Evolutionary conservation across 1,140 invertebrate species (phyloP).

Genomic region (Luehdorfia chinensis): DNA sequence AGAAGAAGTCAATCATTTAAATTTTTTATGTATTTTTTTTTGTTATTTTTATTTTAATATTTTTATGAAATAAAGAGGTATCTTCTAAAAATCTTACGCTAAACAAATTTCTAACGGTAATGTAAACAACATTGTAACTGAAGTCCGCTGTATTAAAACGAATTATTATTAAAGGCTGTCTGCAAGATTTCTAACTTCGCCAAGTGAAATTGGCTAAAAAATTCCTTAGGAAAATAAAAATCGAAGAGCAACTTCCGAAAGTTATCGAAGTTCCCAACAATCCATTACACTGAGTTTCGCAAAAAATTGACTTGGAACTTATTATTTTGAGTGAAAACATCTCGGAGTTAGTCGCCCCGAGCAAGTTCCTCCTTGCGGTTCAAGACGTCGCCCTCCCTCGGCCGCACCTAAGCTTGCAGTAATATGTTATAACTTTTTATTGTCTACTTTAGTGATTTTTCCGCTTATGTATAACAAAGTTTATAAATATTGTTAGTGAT

Average conservation of each 20-base stretch:
- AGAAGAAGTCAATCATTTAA: too few relatives aligned
- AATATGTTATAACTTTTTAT: conserved; percentile 10
- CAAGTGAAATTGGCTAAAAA: conserved; percentile 73
- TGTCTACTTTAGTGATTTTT: conserved; percentile 9
- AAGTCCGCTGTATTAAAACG: conserved; percentile 10
- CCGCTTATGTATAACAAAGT: too few relatives aligned
- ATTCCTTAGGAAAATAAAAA: conserved; percentile 70
- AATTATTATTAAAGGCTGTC: conserved; percentile 57
- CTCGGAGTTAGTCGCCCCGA: conserved; percentile 56
- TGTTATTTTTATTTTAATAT: too few relatives aligned
- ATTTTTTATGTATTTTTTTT: too few relatives aligned
- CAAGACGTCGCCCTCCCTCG: conserved; percentile 25
- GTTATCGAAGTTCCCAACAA: conserved; percentile 75
- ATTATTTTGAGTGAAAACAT: conserved; percentile 76
- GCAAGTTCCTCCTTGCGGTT: conserved; percentile 32
- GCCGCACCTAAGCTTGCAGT: conserved; percentile 4
- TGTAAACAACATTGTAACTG: conserved; percentile 2
- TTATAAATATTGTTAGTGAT: too few relatives aligned
- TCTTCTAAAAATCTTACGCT: neutral
- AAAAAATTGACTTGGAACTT: conserved; percentile 73
- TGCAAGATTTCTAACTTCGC: conserved; percentile 68
- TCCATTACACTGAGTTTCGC: conserved; percentile 74
- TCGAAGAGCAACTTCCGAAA: conserved; percentile 74
- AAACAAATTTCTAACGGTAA: conserved; percentile 5
- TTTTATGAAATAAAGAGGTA: too few relatives aligned